Conservation (phyloP, 2,113 vertebrate species). For the Sarotherodon lohbergeri region DNA sequence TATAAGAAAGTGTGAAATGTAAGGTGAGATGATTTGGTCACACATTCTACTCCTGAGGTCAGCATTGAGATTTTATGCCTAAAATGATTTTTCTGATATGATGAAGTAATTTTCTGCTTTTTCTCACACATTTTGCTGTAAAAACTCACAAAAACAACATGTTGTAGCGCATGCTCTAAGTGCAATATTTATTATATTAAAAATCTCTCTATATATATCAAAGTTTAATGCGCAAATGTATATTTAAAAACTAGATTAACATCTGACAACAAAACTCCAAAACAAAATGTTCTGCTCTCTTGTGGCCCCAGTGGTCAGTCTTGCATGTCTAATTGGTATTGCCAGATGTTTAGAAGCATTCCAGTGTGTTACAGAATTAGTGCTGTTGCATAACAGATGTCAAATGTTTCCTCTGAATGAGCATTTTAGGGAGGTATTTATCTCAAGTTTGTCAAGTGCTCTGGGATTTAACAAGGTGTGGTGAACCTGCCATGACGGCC, state of each 20-base stretch:
- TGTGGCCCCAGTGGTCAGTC: slow-evolving; percentile 1
- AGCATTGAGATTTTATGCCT: not conserved
- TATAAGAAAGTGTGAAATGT: not conserved
- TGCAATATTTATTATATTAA: not conserved
- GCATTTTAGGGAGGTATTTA: not conserved
- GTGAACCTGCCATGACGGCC: slow-evolving; percentile 13
- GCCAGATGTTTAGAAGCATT: slow-evolving; percentile 60
- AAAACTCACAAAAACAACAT: not conserved
- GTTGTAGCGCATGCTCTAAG: not conserved
- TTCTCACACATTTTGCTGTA: not conserved
- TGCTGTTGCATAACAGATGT: slow-evolving; percentile 47
- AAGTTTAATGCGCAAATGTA: not conserved
- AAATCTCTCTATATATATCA: not conserved
- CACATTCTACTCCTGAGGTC: not conserved
- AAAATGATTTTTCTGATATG: not conserved
- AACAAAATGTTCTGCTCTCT: slow-evolving; percentile 29
- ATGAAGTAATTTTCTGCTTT: not conserved
- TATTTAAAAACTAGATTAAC: not conserved
- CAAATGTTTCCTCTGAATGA: slow-evolving; percentile 26
- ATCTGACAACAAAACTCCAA: slow-evolving; percentile 12
- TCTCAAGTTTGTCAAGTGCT: slow-evolving; percentile 1
- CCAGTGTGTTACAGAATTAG: slow-evolving; percentile 23
- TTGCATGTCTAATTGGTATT: slow-evolving; percentile 53
- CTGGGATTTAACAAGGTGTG: slow-evolving; percentile 35
- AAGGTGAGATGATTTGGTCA: not conserved